Evolutionary conservation across 1,140 invertebrate species (phyloP), one percentile per base, ranked within the genome.

Genomic region (Phymorhynchus buccinoides): DNA sequence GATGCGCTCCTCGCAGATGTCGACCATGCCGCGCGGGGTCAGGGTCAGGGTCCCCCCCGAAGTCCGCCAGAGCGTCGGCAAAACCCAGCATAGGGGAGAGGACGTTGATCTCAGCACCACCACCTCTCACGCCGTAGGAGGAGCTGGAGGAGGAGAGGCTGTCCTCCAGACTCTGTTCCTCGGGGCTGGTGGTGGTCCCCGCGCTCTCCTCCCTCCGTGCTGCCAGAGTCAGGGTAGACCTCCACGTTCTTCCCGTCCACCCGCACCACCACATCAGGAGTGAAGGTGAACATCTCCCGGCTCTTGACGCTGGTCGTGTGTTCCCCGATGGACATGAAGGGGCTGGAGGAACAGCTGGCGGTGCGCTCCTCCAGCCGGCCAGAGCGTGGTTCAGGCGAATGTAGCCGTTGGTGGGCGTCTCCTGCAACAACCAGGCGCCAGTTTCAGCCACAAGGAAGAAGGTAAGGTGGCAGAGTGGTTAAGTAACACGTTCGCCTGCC

Each of bases 1-100:
- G 73, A 75, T 75, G 37, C 73, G 73, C 73, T 75, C 73, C 73
- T 75, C 73, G 73, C 73, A 75, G 73, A 75, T 75, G 73, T 75
- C 73, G 73, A 75, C 41, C 73, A 75, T 75, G 73, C 41, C 73
- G 37, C 73, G 35, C 35, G 73, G 32, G 37, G 14, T 41, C 12
- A 75, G 73, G 32, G 6, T 14, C 30, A 7, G 32, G 73, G 32
- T 35, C 9, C n/a, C n/a, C n/a, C n/a, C n/a, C n/a, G 56, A 62
- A 62, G 56, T 62, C 56, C 27, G 37, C 7, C 16, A 41, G 3
- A 3, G 1, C 3, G 9, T 75, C 73, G 18, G 73, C 37, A 7
- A 75, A 14, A 2, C 73, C 73, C 14, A 75, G 73, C 73, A 75
- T 75, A 16, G 73, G 35, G 14, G 73, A 37, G 12, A 75, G 73